Evolutionary conservation across 1,140 invertebrate species (phyloP), one percentile per base, ranked within the genome.

Genomic region (Zaprionus vittiger): DNA sequence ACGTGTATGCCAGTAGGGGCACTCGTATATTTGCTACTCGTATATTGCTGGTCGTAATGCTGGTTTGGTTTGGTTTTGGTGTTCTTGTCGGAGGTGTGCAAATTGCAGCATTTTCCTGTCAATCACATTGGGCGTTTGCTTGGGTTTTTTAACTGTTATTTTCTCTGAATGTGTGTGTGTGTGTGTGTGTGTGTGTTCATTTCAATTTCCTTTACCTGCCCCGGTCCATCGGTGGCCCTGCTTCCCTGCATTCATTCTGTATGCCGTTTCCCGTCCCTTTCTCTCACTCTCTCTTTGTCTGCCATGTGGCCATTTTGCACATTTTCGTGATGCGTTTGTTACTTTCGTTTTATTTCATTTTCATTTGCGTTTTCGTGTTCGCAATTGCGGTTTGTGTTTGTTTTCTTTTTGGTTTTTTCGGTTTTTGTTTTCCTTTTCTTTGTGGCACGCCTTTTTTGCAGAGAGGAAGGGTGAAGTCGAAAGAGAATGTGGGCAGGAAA

Each of bases 351-450:
- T 52, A 52, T 52, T 66, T 49, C 38, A 47, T 72, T 72, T 65
- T 72, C n/a, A 49, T 74, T 55, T 47, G 72, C 47, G 22, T 61
- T 61, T 66, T 44, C 54, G 66, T 78, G 71, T 71, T 73, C 47
- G 34, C 68, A 71, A 55, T 71, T 75, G 83, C 69, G 83, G 80
- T 87, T 86, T 83, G 72, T 73, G 26, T 56, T 63, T 63, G 26
- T 56, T 56, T 28, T 15, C 14, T 56, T 56, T 63, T 74, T 71
- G 62, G 66, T 68, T 70, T 63, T 56, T 64, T 68, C 5, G 20
- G 24, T 52, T 64, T 49, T 52, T 31, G 34, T 34, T 66, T 31
- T 66, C 17, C 7, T n/a, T 41, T 17, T 44, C 38, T 2, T 66
- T 38, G 44, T 31, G 6, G 41, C n/a, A 17, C 41, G 41, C 41